Conservation (phyloP, 1,140 invertebrate genomes). For the Diabrotica undecimpunctata region DNA sequence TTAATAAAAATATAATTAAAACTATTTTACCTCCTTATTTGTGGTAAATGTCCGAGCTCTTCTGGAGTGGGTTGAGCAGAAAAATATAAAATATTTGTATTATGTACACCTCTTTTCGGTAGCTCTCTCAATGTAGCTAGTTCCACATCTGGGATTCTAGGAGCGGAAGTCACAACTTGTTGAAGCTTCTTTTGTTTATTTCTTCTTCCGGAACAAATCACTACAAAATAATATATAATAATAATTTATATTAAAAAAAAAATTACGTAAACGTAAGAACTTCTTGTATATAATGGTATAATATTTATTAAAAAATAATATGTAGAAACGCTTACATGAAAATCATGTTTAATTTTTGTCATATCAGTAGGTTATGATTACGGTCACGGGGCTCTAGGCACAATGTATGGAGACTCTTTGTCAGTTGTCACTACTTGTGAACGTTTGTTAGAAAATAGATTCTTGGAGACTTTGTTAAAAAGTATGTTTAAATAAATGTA, state of each 20-base stretch:
- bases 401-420: too few relatives aligned
- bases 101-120: slow-evolving; percentile 68
- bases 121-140: slow-evolving; percentile 83
- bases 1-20: too few relatives aligned
- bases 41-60: slow-evolving; percentile 73
- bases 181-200: slow-evolving; percentile 32
- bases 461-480: too few relatives aligned
- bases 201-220: slow-evolving; percentile 23
- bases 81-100: slow-evolving; percentile 77
- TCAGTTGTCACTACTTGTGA: too few relatives aligned
- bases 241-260: slow-evolving; percentile 51
- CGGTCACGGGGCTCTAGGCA: too few relatives aligned
- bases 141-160: slow-evolving; percentile 70
- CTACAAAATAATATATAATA: slow-evolving; percentile 28
- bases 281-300: too few relatives aligned
- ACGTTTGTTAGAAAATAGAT: too few relatives aligned
- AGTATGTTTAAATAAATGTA: too few relatives aligned
- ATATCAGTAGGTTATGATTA: too few relatives aligned
- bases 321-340: too few relatives aligned
- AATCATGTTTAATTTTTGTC: too few relatives aligned
- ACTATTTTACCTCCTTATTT: slow-evolving; percentile 62
- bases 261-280: slow-evolving; percentile 47
- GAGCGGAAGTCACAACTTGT: slow-evolving; percentile 17
- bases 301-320: too few relatives aligned
- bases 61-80: slow-evolving; percentile 51